These are phyloP conservation scores for Drosophila rellima DNA, from an alignment of 2,888 invertebrate genomes.

Conservation along the genomic window DNA sequence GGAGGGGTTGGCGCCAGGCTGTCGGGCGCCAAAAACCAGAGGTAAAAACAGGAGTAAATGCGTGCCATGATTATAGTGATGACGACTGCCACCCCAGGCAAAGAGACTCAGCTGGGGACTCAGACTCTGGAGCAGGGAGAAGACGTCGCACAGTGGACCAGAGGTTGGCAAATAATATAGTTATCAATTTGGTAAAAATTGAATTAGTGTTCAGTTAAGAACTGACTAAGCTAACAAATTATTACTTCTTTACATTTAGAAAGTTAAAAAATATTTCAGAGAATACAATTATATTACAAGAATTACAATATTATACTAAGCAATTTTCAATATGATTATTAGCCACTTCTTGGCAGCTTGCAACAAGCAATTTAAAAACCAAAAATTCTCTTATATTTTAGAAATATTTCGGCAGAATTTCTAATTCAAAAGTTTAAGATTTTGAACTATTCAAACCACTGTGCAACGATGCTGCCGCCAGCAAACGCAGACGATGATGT, in stretches of 20 bases:
- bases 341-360: too few species aligned
- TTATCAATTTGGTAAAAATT: background rate
- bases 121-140: constrained; percentile 8
- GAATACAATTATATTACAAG: too few species aligned
- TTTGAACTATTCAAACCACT: background rate
- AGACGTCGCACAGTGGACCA: constrained; percentile 13
- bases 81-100: constrained; percentile 81
- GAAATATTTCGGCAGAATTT: background rate
- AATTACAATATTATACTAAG: too few species aligned
- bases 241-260: too few species aligned
- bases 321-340: too few species aligned
- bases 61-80: constrained; percentile 85
- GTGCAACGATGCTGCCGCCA: constrained; percentile 18
- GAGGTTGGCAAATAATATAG: background rate
- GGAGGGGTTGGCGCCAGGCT: constrained; percentile 76
- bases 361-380: too few species aligned
- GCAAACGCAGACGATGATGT: constrained; percentile 74
- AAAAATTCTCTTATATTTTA: too few species aligned
- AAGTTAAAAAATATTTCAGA: too few species aligned
- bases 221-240: too few species aligned
- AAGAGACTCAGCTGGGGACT: constrained; percentile 20
- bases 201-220: too few species aligned
- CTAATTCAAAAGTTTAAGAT: background rate
- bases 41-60: constrained; percentile 85
- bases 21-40: constrained; percentile 84